These are phyloP conservation scores for Amorpha juglandis DNA, from an alignment of 2,888 invertebrate genomes.

Conservation along the genomic window DNA sequence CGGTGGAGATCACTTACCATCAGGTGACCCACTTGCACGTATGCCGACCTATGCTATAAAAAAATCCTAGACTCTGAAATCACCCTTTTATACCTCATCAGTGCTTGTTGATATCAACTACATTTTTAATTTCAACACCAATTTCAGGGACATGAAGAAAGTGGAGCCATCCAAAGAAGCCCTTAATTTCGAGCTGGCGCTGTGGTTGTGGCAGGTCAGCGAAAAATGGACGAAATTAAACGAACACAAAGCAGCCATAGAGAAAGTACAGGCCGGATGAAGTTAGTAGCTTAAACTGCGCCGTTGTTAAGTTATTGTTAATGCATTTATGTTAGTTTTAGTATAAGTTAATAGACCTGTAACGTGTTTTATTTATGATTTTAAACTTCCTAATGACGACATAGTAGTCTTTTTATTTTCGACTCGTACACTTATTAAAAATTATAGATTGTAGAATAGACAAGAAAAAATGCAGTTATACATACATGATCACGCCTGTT, in stretches of 20 bases:
- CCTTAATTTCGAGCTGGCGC: constrained; percentile 80
- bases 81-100: no score
- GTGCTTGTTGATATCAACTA: not conserved
- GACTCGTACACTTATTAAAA: no score
- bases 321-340: constrained; percentile 50
- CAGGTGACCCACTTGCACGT: no score
- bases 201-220: constrained; percentile 91
- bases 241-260: constrained; percentile 50
- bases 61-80: no score
- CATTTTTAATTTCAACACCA: constrained; percentile 28
- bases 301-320: constrained; percentile 30
- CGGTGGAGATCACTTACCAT: no score
- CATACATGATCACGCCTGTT: no score
- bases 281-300: not conserved
- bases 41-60: no score
- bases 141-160: constrained; percentile 83
- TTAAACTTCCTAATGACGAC: no score
- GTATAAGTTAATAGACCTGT: constrained; percentile 30
- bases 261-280: constrained; percentile 45
- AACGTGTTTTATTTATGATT: not conserved
- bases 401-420: no score
- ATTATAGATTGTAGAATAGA: no score
- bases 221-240: constrained; percentile 89
- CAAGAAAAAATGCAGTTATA: no score
- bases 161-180: constrained; percentile 77